Conservation (phyloP, 2,888 invertebrate genomes). For the Artemia sp. region DNA sequence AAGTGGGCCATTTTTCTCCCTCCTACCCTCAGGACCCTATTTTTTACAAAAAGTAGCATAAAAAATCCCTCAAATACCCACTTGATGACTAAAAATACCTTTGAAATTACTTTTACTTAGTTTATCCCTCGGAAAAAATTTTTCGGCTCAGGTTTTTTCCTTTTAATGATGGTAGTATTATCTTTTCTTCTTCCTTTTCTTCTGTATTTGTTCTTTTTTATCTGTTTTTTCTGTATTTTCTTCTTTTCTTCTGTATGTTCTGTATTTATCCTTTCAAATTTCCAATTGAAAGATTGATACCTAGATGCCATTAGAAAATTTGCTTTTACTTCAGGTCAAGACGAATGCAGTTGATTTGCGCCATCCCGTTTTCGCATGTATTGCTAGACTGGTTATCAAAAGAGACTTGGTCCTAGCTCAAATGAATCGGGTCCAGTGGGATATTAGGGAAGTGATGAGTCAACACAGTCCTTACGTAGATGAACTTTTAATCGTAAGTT, state of each 20-base stretch:
- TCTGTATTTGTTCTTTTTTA: neutral
- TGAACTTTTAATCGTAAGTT: conserved; percentile 27
- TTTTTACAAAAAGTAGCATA: too few relatives aligned
- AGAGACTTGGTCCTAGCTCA: conserved; percentile 52
- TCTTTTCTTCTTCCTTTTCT: neutral
- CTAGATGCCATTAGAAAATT: neutral
- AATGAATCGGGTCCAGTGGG: conserved; percentile 77
- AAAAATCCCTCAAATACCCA: too few relatives aligned
- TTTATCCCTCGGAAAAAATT: too few relatives aligned
- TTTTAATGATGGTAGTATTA: too few relatives aligned
- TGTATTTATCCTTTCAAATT: conserved; percentile 9
- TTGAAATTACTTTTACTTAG: too few relatives aligned
- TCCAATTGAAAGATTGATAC: too few relatives aligned
- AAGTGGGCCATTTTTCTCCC: too few relatives aligned
- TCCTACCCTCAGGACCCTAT: too few relatives aligned
- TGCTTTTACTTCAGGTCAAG: conserved; percentile 42
- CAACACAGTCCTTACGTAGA: conserved; percentile 74
- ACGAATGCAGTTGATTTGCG: conserved; percentile 54
- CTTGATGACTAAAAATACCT: too few relatives aligned
- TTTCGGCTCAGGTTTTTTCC: too few relatives aligned
- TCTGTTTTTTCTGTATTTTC: neutral
- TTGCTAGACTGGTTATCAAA: conserved; percentile 61
- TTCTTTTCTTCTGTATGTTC: neutral
- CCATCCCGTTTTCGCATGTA: conserved; percentile 69
- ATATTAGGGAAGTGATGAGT: conserved; percentile 59